A percentile compares a stretch with the other conserved stretches of the same genome.
phyloP scores from a whole-genome alignment of 2,797 vertebrate genomes.

The Poeciliopsis paucimaculata region DNA sequence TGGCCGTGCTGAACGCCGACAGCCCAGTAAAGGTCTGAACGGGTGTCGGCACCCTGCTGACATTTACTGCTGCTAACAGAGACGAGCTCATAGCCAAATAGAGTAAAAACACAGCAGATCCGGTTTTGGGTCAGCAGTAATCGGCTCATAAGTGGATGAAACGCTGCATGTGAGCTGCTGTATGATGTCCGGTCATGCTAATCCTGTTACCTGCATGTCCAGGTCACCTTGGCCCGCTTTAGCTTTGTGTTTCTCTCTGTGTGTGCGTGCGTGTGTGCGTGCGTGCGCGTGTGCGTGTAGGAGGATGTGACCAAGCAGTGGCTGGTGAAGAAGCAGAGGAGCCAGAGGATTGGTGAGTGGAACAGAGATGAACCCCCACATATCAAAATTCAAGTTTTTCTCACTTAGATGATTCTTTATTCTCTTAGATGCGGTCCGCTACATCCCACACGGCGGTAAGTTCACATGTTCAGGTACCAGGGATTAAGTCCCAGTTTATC shows the following conservation, averaged over 20 bases:
- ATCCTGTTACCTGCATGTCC: slow-evolving; percentile 28
- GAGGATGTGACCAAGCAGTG: slow-evolving; percentile 80
- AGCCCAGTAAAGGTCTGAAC: slow-evolving; percentile 72
- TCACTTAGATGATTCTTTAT: slow-evolving; percentile 10
- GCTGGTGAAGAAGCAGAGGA: slow-evolving; percentile 80
- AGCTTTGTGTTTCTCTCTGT: slow-evolving; percentile 16
- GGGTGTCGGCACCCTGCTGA: neutral
- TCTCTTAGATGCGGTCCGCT: slow-evolving; percentile 74
- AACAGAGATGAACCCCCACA: neutral
- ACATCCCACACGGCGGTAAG: slow-evolving; percentile 82
- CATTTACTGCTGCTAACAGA: neutral
- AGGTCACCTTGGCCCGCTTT: slow-evolving; percentile 21
- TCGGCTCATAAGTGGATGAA: neutral
- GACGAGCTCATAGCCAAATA: neutral
- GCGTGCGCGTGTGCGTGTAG: slow-evolving; percentile 48
- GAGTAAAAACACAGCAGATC: neutral
- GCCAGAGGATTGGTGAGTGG: slow-evolving; percentile 74
- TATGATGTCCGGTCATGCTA: slow-evolving; percentile 3
- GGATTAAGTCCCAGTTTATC: neutral
- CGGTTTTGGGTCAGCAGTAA: neutral
- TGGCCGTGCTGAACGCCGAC: slow-evolving; percentile 71
- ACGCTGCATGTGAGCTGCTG: neutral
- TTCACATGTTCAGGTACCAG: slow-evolving; percentile 1
- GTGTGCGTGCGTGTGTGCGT: neutral
- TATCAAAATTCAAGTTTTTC: neutral